Conservation (phyloP, 2,113 vertebrate species). For the Leptocoma aspasia region DNA sequence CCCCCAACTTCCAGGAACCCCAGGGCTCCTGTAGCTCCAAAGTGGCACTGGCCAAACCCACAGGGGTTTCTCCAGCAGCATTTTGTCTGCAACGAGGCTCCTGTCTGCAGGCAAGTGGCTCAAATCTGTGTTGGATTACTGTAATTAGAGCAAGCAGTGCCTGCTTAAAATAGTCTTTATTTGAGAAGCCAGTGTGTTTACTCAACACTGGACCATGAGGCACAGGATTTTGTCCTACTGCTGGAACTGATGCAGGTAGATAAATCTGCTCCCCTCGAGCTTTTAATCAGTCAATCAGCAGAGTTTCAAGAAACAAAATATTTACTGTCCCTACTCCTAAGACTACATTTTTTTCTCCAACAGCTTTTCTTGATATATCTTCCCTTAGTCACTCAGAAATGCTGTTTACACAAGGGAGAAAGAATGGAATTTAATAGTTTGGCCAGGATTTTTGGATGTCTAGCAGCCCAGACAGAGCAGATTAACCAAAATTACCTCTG, state of each 20-base stretch:
- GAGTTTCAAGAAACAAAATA: not conserved
- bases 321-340: not conserved
- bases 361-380: not conserved
- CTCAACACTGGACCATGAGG: not conserved
- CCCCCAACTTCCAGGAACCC: not conserved
- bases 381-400: not conserved
- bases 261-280: not conserved
- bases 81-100: not conserved
- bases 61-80: not conserved
- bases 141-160: not conserved
- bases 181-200: not conserved
- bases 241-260: not conserved
- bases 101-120: not conserved
- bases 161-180: not conserved
- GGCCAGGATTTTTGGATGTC: not conserved
- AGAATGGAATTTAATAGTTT: not conserved
- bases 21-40: not conserved
- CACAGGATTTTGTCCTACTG: not conserved
- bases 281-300: not conserved
- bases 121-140: not conserved
- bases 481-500: not conserved
- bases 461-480: not conserved
- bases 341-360: not conserved
- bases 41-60: not conserved
- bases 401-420: not conserved